Evolutionary conservation across 2,888 invertebrate genomes (phyloP).

Genomic region (Hecatera dysodea): DNA sequence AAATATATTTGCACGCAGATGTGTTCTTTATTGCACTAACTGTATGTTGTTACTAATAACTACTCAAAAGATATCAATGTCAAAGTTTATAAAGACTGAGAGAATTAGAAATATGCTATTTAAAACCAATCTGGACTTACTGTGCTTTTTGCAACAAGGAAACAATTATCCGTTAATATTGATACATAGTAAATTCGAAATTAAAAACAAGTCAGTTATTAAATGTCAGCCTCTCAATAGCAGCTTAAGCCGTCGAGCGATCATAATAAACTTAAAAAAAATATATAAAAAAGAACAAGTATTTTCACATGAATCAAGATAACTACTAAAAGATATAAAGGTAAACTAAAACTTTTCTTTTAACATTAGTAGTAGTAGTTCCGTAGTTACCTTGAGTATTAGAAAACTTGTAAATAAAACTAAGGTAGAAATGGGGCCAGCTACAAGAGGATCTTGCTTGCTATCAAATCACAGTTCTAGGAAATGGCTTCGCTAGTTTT

Average conservation of each 20-base stretch:
- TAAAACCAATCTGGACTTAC: neutral
- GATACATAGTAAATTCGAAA: neutral
- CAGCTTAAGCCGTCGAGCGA: neutral
- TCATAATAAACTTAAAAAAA: neutral
- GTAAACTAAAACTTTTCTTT: conserved; percentile 7
- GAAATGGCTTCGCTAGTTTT: neutral
- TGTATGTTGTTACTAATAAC: conserved; percentile 68
- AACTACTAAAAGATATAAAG: conserved; percentile 1
- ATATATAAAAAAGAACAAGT: no score
- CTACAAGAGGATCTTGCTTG: neutral
- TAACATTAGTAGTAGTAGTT: no score
- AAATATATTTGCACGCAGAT: conserved; percentile 67
- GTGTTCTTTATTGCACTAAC: conserved; percentile 77
- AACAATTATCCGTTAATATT: neutral
- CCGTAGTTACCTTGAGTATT: neutral
- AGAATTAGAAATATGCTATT: neutral
- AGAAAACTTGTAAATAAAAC: neutral
- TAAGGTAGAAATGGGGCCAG: neutral
- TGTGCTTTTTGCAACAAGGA: neutral
- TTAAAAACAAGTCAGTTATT: neutral
- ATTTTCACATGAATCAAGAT: neutral
- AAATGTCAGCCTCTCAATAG: neutral
- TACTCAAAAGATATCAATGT: neutral
- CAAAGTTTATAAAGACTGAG: no score
- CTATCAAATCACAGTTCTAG: neutral